Base-by-base conservation (phyloP, 1,140 invertebrate species). In the Dryas iulia region DNA sequence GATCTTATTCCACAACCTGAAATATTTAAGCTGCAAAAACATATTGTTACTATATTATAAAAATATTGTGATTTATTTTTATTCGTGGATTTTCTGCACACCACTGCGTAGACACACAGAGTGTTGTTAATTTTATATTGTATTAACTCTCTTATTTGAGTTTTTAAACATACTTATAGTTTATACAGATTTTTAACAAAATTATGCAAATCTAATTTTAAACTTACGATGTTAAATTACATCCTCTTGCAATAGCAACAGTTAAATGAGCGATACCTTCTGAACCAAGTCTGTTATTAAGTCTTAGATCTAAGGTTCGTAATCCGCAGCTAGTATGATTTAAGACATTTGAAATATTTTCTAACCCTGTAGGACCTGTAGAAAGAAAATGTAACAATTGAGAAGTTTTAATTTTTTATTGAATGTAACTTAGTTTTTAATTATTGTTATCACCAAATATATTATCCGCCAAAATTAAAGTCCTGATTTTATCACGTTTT, bases 381-480 rank as follows among this genome's bases (percentile, higher is more conserved):
- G 7, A 18, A 47, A 18, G 18, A 7, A 35, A 0, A 14, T 14
- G 14, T 39, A 39, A 14, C 14, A 39, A 14, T 18, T 4, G n/a
- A 6, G 6, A 14, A 33, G 7, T 47, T 21, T 18, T 47, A 47
- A 25, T 11, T 11, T 66, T 66, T 12, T 39, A 26, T 12, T 58
- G 35, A 18, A 30, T 10, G 11, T 21, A 26, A 18, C 10, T 28
- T 12, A 21, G 28, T 2, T 47, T 25, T 39, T 21, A 0, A 47
- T 47, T 47, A 12, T 47, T 39, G 18, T 21, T 60, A 25, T 66
- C 82, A 93, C 92, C 91, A 76, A 93, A 92, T 58, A 87, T 14
- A 75, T 93, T 93, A 70, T 93, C 90, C 12, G 79, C 78, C 56
- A 93, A 76, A 47, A 92, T 79, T 53, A 93, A 64, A 73, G 80